These are phyloP conservation scores for Diaphora mendica DNA, from an alignment of 2,888 invertebrate genomes.

Conservation along the genomic window DNA sequence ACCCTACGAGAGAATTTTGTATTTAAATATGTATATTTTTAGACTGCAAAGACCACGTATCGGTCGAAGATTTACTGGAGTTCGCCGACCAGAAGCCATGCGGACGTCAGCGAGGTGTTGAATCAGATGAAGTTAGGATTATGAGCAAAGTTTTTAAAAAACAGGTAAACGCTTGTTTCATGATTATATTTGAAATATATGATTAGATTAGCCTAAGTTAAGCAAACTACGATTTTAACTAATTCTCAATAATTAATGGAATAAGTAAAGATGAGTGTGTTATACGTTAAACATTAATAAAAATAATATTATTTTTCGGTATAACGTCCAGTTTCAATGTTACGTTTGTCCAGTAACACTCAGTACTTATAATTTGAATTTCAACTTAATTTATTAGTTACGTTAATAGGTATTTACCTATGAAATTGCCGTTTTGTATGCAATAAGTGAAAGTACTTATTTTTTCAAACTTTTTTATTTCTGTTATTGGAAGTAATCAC, in stretches of 20 bases:
- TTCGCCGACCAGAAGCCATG: slow-evolving; percentile 94
- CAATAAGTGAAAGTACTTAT: no score
- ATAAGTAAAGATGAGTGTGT: background rate
- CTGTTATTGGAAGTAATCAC: no score
- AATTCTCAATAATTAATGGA: background rate
- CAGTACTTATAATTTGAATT: no score
- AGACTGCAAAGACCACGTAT: slow-evolving; percentile 91
- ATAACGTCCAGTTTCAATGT: background rate
- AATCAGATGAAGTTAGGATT: slow-evolving; percentile 96
- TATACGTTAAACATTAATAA: no score
- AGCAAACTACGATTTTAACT: background rate
- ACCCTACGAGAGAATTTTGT: no score
- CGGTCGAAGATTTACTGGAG: slow-evolving; percentile 95
- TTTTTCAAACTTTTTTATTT: no score
- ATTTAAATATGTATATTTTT: no score
- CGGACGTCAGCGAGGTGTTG: slow-evolving; percentile 93
- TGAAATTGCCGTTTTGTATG: no score
- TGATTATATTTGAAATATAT: background rate
- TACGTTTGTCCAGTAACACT: no score
- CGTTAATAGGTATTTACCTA: no score
- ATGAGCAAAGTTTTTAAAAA: slow-evolving; percentile 95
- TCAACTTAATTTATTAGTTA: no score
- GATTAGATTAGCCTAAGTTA: background rate
- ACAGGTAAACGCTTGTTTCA: slow-evolving; percentile 78
- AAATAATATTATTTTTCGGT: background rate